A percentile compares a stretch with the other conserved stretches of the same genome.
Conservation (phyloP, 2,113 vertebrate species). For the Oceanodroma tethys region DNA sequence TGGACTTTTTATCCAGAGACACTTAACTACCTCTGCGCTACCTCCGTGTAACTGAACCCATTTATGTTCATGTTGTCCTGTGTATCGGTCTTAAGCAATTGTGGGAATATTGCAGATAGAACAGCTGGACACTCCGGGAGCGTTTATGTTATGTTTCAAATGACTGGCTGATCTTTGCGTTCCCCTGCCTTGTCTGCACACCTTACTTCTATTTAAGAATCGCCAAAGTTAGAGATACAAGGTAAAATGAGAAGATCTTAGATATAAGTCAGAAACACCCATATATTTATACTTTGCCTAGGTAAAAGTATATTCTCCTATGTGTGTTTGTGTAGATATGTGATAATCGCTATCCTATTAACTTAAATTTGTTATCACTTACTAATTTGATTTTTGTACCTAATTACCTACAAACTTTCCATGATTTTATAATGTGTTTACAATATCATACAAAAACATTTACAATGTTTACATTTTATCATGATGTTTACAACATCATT, state of each 20-base stretch:
- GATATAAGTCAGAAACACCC: background rate
- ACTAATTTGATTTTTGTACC: background rate
- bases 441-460: no score
- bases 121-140: background rate
- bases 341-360: background rate
- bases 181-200: background rate
- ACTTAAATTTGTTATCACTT: background rate
- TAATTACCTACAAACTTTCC: background rate
- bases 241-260: background rate
- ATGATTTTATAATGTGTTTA: background rate
- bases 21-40: background rate
- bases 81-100: fast-evolving
- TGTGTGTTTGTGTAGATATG: fast-evolving
- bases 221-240: background rate
- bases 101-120: background rate
- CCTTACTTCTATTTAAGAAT: background rate
- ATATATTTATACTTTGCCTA: background rate
- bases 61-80: background rate
- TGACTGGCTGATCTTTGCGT: background rate
- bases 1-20: background rate
- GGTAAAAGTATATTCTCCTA: background rate
- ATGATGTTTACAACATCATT: no score
- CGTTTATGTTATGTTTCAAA: background rate
- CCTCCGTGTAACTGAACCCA: background rate
- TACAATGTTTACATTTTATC: no score